These are phyloP conservation scores for Rapana venosa DNA, from an alignment of 2,888 invertebrate species.

Conservation along the genomic window DNA sequence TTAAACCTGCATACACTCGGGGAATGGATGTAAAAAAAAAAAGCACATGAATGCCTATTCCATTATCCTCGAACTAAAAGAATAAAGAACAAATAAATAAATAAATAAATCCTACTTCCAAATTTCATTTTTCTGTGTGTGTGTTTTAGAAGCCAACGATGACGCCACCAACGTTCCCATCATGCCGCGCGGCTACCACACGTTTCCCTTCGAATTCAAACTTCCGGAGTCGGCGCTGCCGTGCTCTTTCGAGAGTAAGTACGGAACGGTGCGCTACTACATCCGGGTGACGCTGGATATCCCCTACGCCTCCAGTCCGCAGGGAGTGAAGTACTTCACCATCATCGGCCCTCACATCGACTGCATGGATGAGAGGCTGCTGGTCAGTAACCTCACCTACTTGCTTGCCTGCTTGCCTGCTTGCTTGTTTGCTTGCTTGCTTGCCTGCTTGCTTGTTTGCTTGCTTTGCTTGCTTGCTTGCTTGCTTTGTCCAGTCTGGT, in stretches of 20 bases:
- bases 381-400: constrained; percentile 80
- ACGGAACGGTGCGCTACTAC: constrained; percentile 86
- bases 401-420: too few species aligned
- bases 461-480: too few species aligned
- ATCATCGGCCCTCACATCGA: constrained; percentile 88
- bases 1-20: too few species aligned
- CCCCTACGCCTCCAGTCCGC: constrained; percentile 88
- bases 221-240: constrained; percentile 87
- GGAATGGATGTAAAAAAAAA: too few species aligned
- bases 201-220: constrained; percentile 85
- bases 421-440: too few species aligned
- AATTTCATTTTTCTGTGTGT: too few species aligned
- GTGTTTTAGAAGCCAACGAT: constrained; percentile 70
- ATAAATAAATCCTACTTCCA: too few species aligned
- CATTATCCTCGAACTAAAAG: too few species aligned
- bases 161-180: constrained; percentile 80
- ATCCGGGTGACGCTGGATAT: constrained; percentile 83
- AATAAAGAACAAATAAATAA: too few species aligned
- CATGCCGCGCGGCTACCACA: constrained; percentile 85
- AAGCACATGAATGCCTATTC: too few species aligned
- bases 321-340: constrained; percentile 89
- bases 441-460: too few species aligned
- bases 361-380: constrained; percentile 88
- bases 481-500: too few species aligned
- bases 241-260: constrained; percentile 87